Conservation (phyloP, 2,888 invertebrate genomes). For the Tetragonula carbonaria region DNA sequence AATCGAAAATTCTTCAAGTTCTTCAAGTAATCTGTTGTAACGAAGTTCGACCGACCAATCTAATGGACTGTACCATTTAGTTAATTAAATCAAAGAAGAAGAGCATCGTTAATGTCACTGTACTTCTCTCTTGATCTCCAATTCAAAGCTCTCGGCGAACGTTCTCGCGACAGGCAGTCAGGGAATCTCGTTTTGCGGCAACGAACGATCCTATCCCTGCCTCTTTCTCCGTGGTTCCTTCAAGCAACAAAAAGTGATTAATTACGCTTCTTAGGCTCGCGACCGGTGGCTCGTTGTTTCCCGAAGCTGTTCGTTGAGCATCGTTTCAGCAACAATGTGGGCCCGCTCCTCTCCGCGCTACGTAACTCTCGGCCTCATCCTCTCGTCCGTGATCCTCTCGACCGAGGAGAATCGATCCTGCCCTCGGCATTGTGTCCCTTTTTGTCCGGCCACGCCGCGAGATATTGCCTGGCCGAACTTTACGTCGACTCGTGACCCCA, state of each 20-base stretch:
- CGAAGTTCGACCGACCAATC: background rate
- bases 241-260: slow-evolving; percentile 79
- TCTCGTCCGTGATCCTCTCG: slow-evolving; percentile 68
- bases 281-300: slow-evolving; percentile 77
- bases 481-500: slow-evolving; percentile 72
- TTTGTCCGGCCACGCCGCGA: slow-evolving; percentile 79
- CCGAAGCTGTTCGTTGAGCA: slow-evolving; percentile 71
- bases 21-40: background rate
- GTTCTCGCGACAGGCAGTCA: slow-evolving; percentile 15
- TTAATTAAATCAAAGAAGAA: no score
- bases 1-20: background rate
- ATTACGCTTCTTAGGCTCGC: slow-evolving; percentile 76
- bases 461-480: slow-evolving; percentile 78
- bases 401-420: slow-evolving; percentile 83
- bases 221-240: slow-evolving; percentile 25
- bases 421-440: slow-evolving; percentile 81
- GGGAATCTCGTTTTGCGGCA: slow-evolving; percentile 23
- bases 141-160: background rate
- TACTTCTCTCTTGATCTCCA: background rate
- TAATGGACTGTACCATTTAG: background rate
- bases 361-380: slow-evolving; percentile 58
- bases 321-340: slow-evolving; percentile 75
- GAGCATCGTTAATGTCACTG: background rate
- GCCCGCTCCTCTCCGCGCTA: slow-evolving; percentile 62
- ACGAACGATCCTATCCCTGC: slow-evolving; percentile 18